Percentiles rank a stretch among this genome's conserved stretches.
Evolutionary conservation across 1,140 invertebrate genomes (phyloP).

Genomic region (Rhizoglyphus robini): DNA sequence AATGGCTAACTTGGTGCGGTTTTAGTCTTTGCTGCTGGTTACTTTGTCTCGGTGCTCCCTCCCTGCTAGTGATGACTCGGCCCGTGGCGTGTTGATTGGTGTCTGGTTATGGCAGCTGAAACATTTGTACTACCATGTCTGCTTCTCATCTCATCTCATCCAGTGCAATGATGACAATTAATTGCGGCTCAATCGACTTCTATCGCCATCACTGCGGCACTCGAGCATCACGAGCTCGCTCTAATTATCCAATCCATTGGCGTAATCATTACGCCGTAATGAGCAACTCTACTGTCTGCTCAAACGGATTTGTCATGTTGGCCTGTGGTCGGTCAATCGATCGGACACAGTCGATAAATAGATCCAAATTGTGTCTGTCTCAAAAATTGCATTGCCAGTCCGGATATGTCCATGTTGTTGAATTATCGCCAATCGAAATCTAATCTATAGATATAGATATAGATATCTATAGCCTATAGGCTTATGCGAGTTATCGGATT

Average conservation of each 20-base stretch:
- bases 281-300: background rate
- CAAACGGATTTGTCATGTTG: background rate
- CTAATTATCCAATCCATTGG: background rate
- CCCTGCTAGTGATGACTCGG: background rate
- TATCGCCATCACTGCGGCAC: background rate
- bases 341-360: no score
- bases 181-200: background rate
- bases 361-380: slow-evolving; percentile 2
- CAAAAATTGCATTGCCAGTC: no score
- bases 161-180: background rate
- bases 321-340: no score
- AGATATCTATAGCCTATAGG: no score
- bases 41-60: no score
- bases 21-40: background rate
- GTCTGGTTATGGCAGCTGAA: background rate
- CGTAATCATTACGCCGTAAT: background rate
- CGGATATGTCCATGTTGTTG: background rate
- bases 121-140: background rate
- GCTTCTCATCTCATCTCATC: background rate
- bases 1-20: background rate
- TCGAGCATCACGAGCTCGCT: background rate
- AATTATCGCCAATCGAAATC: slow-evolving; percentile 5
- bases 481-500: background rate
- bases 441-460: no score
- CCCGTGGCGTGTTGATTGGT: background rate